These are phyloP conservation scores for Rhagologus leucostigma DNA, from an alignment of 2,113 vertebrate genomes.

Conservation along the genomic window DNA sequence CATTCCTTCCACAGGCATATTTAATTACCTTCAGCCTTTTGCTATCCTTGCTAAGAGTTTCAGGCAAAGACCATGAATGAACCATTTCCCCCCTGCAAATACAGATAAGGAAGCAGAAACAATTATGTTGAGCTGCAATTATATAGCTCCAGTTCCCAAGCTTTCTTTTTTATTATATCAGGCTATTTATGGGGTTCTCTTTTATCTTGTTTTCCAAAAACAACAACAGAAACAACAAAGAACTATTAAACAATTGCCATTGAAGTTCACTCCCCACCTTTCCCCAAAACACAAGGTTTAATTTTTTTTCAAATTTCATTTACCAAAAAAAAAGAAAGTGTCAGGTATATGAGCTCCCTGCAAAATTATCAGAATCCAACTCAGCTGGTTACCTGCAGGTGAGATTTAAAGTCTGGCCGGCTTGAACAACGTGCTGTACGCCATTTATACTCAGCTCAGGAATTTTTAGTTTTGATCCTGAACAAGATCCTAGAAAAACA, in stretches of 20 bases:
- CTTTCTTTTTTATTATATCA: conserved; percentile 44
- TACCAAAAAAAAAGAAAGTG: not conserved
- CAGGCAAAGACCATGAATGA: conserved; percentile 85
- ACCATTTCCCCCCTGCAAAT: conserved; percentile 83
- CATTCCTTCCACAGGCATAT: conserved; percentile 78
- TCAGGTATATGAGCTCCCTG: conserved; percentile 8
- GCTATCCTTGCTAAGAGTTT: conserved; percentile 71
- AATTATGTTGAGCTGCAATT: conserved; percentile 35
- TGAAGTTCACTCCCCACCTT: conserved; percentile 58
- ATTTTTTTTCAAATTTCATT: conserved; percentile 3
- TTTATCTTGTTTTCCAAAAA: conserved; percentile 59
- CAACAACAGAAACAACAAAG: conserved; percentile 54
- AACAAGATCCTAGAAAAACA: conserved; percentile 73
- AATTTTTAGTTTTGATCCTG: conserved; percentile 78
- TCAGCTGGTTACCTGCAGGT: conserved; percentile 85
- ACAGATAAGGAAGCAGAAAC: conserved; percentile 62
- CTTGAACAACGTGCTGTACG: conserved; percentile 78
- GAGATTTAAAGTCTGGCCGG: conserved; percentile 83
- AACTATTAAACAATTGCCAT: conserved; percentile 51
- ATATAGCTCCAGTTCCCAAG: conserved; percentile 34
- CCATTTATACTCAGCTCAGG: conserved; percentile 84
- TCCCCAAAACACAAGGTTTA: not conserved
- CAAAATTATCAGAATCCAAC: not conserved
- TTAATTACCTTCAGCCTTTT: conserved; percentile 73
- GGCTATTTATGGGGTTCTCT: conserved; percentile 42